These are phyloP conservation scores for Ormyrus rosae DNA, from an alignment of 2,888 invertebrate genomes.

Conservation along the genomic window DNA sequence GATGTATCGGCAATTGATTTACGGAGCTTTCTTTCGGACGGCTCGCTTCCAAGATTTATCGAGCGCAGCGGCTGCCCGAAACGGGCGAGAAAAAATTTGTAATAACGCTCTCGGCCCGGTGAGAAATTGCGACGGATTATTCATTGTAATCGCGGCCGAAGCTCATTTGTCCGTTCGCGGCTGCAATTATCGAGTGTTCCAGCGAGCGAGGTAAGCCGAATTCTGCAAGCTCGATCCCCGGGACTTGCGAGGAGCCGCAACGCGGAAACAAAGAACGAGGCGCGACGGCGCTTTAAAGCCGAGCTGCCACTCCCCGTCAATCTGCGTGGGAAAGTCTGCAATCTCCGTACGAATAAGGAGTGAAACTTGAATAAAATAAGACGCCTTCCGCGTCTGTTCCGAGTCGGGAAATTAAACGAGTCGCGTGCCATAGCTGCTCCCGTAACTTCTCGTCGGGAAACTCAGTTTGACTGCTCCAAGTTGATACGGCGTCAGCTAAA, in stretches of 20 bases:
- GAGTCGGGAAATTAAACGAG: neutral
- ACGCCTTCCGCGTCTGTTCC: slow-evolving; percentile 7
- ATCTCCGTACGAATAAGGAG: neutral
- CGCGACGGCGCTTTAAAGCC: slow-evolving; percentile 53
- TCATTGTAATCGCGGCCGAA: too few relatives aligned
- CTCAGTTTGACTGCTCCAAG: slow-evolving; percentile 34
- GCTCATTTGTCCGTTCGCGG: too few relatives aligned
- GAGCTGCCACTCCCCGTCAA: slow-evolving; percentile 38
- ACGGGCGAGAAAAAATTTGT: too few relatives aligned
- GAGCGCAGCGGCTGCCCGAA: too few relatives aligned
- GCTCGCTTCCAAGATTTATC: neutral
- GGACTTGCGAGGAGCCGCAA: slow-evolving; percentile 17
- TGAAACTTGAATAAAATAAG: slow-evolving; percentile 29
- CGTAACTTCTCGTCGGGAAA: slow-evolving; percentile 1
- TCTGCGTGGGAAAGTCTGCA: neutral
- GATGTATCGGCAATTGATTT: slow-evolving; percentile 30
- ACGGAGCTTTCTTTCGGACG: slow-evolving; percentile 5
- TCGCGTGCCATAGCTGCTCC: too few relatives aligned
- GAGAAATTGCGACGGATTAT: too few relatives aligned
- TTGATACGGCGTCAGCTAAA: slow-evolving; percentile 2
- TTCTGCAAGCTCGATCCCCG: neutral
- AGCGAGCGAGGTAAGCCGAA: neutral
- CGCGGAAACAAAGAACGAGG: slow-evolving; percentile 43
- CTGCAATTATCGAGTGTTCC: too few relatives aligned
- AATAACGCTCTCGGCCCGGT: too few relatives aligned